Conservation (phyloP, 2,113 vertebrate genomes). For the Erythrolamprus reginae region DNA sequence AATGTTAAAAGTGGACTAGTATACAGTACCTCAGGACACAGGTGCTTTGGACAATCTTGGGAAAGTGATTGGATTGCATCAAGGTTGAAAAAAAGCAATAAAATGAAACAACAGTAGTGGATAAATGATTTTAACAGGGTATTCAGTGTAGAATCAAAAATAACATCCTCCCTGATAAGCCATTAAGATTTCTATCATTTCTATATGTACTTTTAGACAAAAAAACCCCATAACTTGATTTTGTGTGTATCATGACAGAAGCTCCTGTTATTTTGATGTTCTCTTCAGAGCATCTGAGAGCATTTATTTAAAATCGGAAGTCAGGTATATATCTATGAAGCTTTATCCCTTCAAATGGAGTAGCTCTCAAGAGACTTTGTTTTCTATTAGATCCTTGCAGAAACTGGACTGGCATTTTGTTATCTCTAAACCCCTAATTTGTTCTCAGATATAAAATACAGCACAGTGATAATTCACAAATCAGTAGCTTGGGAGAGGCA, state of each 20-base stretch:
- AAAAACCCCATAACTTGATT: not conserved
- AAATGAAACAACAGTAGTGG: not conserved
- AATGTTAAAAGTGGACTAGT: not conserved
- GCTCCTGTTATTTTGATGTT: not conserved
- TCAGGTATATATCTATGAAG: not conserved
- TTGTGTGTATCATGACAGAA: not conserved
- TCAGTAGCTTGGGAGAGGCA: conserved; percentile 13
- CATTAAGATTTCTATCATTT: not conserved
- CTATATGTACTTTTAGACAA: not conserved
- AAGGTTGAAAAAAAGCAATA: not conserved
- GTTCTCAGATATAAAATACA: conserved; percentile 38
- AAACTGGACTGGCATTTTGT: conserved; percentile 5
- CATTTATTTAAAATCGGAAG: not conserved
- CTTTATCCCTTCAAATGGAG: too few relatives aligned
- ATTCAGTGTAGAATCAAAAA: not conserved
- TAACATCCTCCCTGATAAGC: not conserved
- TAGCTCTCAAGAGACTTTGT: not conserved
- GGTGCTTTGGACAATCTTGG: not conserved
- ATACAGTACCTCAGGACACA: not conserved
- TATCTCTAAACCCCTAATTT: not conserved
- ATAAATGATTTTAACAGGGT: not conserved
- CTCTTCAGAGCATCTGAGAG: not conserved
- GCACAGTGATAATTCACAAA: conserved; percentile 50
- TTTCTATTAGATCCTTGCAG: not conserved
- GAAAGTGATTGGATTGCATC: not conserved